Conservation (phyloP, 2,113 vertebrate species). For the Sphaerodactylus townsendi region DNA sequence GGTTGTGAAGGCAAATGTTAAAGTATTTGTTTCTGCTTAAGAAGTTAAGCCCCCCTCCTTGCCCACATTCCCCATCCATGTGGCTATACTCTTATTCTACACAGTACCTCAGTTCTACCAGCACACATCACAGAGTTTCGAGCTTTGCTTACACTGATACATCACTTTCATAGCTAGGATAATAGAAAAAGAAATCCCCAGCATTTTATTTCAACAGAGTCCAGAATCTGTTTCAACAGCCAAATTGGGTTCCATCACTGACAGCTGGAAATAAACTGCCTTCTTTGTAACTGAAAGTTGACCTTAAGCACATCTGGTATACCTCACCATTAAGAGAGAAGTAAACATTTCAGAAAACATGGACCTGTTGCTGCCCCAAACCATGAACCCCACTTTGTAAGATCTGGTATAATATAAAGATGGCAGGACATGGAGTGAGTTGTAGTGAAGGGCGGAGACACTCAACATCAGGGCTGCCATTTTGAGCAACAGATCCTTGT, state of each 20-base stretch:
- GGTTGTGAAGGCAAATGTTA: background rate
- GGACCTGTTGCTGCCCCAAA: background rate
- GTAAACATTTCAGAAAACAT: background rate
- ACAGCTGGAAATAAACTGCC: background rate
- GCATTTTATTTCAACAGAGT: background rate
- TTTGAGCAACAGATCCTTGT: background rate
- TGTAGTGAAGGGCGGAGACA: background rate
- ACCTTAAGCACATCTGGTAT: background rate
- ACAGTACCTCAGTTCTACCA: background rate
- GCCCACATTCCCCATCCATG: background rate
- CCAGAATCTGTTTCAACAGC: background rate
- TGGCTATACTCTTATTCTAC: background rate
- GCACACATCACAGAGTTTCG: background rate
- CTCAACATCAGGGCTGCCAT: background rate
- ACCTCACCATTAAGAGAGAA: background rate
- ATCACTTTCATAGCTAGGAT: constrained; percentile 1
- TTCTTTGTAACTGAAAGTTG: background rate
- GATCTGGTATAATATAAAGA: background rate
- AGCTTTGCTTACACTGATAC: background rate
- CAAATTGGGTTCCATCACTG: background rate
- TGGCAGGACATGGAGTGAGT: background rate
- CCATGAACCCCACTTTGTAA: background rate
- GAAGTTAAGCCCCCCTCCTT: background rate
- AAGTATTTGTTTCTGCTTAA: background rate
- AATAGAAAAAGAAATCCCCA: background rate